phyloP scores from a whole-genome alignment of 1,140 invertebrate genomes.

The Pogonomyrmex barbatus region DNA sequence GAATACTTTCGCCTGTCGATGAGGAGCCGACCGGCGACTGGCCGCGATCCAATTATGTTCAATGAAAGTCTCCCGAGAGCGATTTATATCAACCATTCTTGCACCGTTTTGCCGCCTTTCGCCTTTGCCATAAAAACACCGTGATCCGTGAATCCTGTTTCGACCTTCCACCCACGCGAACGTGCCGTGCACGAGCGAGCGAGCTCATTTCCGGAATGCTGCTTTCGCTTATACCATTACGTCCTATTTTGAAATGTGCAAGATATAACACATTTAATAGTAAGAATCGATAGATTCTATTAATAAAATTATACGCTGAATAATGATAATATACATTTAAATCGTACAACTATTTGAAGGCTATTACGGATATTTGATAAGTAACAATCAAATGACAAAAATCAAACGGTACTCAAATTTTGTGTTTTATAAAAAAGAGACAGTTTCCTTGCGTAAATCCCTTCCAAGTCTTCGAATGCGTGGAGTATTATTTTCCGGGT shows the following conservation, averaged over 20 bases:
- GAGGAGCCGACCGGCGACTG: constrained; percentile 63
- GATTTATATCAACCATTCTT: constrained; percentile 72
- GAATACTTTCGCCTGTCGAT: constrained; percentile 60
- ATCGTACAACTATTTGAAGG: not conserved
- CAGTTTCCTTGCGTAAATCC: not conserved
- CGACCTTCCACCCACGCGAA: constrained; percentile 66
- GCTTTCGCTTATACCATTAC: constrained; percentile 5
- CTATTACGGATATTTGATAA: not conserved
- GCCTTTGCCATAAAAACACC: constrained; percentile 65
- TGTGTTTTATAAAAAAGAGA: not conserved
- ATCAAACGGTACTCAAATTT: too few relatives aligned
- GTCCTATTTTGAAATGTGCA: not conserved
- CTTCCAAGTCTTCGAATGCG: not conserved
- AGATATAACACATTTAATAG: not conserved
- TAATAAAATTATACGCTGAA: not conserved
- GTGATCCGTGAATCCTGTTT: constrained; percentile 75
- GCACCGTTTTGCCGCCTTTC: constrained; percentile 47
- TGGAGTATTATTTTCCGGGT: constrained; percentile 5
- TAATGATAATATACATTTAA: not conserved
- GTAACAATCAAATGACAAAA: too few relatives aligned
- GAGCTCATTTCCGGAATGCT: constrained; percentile 15
- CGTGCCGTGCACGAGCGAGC: not conserved
- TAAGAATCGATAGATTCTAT: not conserved
- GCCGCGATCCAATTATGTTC: constrained; percentile 75
- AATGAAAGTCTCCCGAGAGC: constrained; percentile 74